These are phyloP conservation scores for Octopus bimaculoides DNA, from an alignment of 1,140 invertebrate genomes.

Conservation along the genomic window DNA sequence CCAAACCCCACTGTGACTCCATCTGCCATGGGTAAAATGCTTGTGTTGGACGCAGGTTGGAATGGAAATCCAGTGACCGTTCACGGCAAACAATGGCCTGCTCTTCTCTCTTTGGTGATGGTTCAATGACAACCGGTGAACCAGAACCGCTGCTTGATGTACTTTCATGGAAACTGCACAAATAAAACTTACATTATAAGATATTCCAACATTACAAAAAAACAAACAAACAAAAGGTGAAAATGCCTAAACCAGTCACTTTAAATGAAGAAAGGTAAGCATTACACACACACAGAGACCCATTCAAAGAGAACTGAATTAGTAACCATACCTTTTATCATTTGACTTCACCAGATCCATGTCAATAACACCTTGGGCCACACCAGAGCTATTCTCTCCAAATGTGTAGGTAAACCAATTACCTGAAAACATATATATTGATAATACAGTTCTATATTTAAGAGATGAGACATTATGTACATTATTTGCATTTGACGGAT, in stretches of 20 bases:
- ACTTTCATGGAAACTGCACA: conserved; percentile 27
- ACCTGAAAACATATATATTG: conserved; percentile 35
- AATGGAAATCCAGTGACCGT: conserved; percentile 13
- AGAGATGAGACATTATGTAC: no score
- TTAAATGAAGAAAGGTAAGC: no score
- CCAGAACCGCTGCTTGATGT: conserved; percentile 61
- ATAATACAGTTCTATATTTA: no score
- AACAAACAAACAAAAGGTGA: no score
- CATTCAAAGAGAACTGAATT: no score
- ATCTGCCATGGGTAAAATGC: conserved; percentile 12
- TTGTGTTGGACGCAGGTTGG: conserved; percentile 12
- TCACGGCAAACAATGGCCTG: neutral
- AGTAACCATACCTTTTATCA: conserved; percentile 16
- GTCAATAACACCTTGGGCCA: conserved; percentile 58
- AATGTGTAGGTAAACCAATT: conserved; percentile 81
- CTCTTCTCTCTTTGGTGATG: conserved; percentile 54
- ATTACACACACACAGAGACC: no score
- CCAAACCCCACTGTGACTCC: neutral
- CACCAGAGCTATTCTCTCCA: conserved; percentile 71
- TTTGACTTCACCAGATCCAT: conserved; percentile 15
- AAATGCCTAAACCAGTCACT: no score
- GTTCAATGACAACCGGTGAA: conserved; percentile 65
- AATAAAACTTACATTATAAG: neutral
- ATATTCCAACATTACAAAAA: neutral
- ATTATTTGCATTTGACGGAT: no score